phyloP scores from a whole-genome alignment of 2,113 vertebrate genomes.

The Platichthys stellatus region DNA sequence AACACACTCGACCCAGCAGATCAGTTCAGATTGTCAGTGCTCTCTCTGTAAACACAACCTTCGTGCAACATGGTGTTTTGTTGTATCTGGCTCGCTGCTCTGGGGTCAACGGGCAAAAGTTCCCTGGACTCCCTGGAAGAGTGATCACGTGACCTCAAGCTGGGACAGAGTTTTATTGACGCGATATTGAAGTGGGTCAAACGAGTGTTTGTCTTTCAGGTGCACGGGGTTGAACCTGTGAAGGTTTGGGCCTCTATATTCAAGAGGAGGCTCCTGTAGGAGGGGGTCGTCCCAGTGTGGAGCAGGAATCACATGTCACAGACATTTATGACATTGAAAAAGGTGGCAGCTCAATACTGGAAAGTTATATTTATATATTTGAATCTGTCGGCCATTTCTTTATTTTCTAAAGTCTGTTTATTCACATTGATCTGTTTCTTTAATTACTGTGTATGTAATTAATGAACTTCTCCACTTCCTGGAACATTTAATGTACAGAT shows the following conservation, averaged over 20 bases:
- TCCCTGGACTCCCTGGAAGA: constrained; percentile 16
- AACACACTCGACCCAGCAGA: constrained; percentile 7
- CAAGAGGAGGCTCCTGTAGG: neutral
- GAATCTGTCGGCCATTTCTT: too few species aligned
- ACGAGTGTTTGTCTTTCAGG: constrained; percentile 19
- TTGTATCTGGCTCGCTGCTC: constrained; percentile 25
- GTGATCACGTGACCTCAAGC: constrained; percentile 5
- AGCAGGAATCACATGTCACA: constrained; percentile 43
- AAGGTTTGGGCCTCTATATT: constrained; percentile 12
- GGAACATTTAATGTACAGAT: neutral
- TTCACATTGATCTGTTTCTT: too few species aligned
- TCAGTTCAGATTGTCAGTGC: neutral
- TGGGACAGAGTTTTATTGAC: constrained; percentile 21
- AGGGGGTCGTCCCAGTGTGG: constrained; percentile 26
- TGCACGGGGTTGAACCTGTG: neutral
- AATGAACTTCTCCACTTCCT: too few species aligned
- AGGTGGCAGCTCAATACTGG: neutral
- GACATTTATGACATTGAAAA: neutral
- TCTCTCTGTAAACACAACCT: neutral
- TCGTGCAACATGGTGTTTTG: neutral
- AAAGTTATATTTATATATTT: neutral
- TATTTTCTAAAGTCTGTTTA: neutral
- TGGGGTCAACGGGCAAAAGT: constrained; percentile 21
- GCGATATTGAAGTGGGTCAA: constrained; percentile 28
- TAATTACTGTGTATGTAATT: too few species aligned